These are phyloP conservation scores for Dermatemys mawii DNA, from an alignment of 2,113 vertebrate genomes.

Conservation along the genomic window DNA sequence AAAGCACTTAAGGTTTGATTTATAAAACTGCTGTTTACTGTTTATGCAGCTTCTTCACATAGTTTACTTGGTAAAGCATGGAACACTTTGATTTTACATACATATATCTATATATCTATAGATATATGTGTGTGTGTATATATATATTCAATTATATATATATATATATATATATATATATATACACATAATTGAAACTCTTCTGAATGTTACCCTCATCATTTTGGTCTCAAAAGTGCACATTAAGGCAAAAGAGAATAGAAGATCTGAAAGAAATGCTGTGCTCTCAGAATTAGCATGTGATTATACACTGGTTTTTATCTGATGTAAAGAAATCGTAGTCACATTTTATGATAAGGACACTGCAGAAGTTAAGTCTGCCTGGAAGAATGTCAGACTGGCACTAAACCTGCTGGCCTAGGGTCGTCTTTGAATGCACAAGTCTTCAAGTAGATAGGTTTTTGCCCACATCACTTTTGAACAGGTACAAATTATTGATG, in stretches of 20 bases:
- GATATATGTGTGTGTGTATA: too few species aligned
- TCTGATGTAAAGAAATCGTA: conserved; percentile 48
- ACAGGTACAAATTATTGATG: background rate
- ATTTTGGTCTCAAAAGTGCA: conserved; percentile 24
- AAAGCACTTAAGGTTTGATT: conserved; percentile 52
- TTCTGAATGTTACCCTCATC: conserved; percentile 25
- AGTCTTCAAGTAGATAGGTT: background rate
- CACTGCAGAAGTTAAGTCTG: background rate
- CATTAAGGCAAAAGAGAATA: conserved; percentile 17
- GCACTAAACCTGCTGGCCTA: background rate
- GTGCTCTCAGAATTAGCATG: background rate
- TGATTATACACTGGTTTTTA: background rate
- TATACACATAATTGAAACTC: too few species aligned
- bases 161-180: too few species aligned
- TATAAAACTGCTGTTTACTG: conserved; percentile 49
- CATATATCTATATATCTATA: too few species aligned
- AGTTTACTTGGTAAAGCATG: conserved; percentile 37
- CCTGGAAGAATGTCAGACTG: background rate
- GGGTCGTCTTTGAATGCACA: background rate
- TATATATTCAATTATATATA: too few species aligned
- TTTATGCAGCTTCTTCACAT: conserved; percentile 21
- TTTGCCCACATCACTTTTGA: background rate
- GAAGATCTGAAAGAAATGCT: conserved; percentile 18
- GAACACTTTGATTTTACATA: conserved; percentile 26
- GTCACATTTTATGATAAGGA: background rate